Evolutionary conservation across 2,888 invertebrate species (phyloP).

Genomic region (Cheilosia impressa): DNA sequence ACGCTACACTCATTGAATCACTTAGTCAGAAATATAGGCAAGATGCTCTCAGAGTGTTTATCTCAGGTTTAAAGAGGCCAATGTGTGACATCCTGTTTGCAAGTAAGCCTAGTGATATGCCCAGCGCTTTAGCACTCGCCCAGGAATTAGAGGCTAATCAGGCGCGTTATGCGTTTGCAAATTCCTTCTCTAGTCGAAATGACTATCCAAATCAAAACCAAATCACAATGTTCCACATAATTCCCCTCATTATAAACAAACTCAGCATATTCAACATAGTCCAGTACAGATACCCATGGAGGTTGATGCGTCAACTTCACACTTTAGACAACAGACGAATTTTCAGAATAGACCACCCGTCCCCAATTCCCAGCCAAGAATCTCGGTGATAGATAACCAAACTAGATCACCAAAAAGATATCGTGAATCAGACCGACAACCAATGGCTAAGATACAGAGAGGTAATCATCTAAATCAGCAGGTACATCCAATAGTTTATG

Average conservation of each 20-base stretch:
- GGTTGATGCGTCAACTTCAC: slow-evolving; percentile 1
- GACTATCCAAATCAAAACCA: neutral
- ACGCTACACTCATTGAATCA: slow-evolving; percentile 29
- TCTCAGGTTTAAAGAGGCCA: too few species aligned
- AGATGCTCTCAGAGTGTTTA: too few species aligned
- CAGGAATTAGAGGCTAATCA: too few species aligned
- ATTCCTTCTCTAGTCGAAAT: neutral
- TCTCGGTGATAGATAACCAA: neutral
- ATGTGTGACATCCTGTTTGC: too few species aligned
- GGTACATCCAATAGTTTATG: neutral
- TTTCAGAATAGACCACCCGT: neutral
- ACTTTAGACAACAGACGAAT: neutral
- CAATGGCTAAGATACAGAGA: slow-evolving; percentile 5
- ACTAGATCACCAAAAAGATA: neutral
- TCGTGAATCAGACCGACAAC: neutral
- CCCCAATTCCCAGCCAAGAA: neutral
- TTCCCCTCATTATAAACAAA: neutral
- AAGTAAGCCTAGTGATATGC: too few species aligned
- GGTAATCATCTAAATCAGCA: slow-evolving; percentile 11
- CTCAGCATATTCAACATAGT: neutral
- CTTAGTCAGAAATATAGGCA: slow-evolving; percentile 25
- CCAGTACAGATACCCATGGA: neutral
- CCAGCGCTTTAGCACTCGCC: too few species aligned
- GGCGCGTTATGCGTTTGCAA: too few species aligned
- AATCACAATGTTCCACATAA: too few species aligned